Conservation (phyloP, 2,797 vertebrate genomes). For the Myripristis jacobus region DNA sequence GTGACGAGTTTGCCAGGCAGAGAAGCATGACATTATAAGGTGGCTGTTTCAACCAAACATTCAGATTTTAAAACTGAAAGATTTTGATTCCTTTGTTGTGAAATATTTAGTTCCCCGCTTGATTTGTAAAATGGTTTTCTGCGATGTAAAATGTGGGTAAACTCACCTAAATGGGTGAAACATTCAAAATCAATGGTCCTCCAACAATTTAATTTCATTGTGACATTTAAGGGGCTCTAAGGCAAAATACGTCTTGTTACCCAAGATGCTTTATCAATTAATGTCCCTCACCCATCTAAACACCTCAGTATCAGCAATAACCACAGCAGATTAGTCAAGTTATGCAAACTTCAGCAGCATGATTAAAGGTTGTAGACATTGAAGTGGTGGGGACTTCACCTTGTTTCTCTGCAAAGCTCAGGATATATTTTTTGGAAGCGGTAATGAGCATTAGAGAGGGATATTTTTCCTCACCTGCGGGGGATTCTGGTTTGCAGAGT, state of each 20-base stretch:
- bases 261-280: neutral
- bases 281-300: neutral
- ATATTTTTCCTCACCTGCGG: neutral
- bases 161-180: no score
- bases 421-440: neutral
- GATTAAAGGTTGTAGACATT: neutral
- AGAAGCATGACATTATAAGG: no score
- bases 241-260: conserved; percentile 1
- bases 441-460: neutral
- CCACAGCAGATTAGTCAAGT: neutral
- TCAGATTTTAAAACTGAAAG: no score
- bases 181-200: no score
- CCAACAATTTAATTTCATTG: no score
- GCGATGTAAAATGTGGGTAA: no score
- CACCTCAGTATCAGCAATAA: neutral
- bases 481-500: neutral
- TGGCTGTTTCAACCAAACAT: no score
- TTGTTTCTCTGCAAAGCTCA: neutral
- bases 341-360: neutral
- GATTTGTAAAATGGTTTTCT: no score
- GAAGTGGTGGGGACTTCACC: neutral
- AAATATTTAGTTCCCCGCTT: no score
- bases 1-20: no score
- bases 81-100: no score
- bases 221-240: neutral